A percentile compares a stretch with the other conserved stretches of the same genome.
Evolutionary conservation across 1,140 invertebrate genomes (phyloP).

Genomic region (Leptonema lineaticorne): DNA sequence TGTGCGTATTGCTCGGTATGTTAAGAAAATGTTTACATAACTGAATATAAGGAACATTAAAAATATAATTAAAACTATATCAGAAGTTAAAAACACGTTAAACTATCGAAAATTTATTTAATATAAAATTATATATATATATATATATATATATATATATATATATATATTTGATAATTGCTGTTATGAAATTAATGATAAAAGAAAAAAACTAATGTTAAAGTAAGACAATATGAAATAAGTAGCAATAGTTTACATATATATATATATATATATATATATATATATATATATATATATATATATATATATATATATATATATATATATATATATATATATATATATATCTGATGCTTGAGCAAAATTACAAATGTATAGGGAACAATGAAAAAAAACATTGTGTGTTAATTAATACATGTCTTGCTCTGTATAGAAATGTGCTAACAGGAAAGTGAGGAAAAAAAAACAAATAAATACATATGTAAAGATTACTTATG

Average conservation of each 20-base stretch:
- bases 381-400: slow-evolving; percentile 35
- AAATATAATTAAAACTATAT: slow-evolving; percentile 15
- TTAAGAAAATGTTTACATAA: slow-evolving; percentile 30
- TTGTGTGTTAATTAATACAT: slow-evolving; percentile 26
- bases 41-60: slow-evolving; percentile 8
- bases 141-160: too few species aligned
- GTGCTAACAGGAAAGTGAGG: too few species aligned
- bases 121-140: slow-evolving; percentile 13
- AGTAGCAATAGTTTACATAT: slow-evolving; percentile 40
- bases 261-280: slow-evolving; percentile 40
- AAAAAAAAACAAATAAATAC: too few species aligned
- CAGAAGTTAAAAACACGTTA: slow-evolving; percentile 37
- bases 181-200: slow-evolving; percentile 35
- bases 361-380: slow-evolving; percentile 36
- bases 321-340: slow-evolving; percentile 33
- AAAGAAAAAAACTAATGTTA: slow-evolving; percentile 39
- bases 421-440: slow-evolving; percentile 40
- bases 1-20: slow-evolving; percentile 27
- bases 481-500: slow-evolving; percentile 43
- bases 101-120: slow-evolving; percentile 41
- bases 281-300: slow-evolving; percentile 36
- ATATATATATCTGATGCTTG: slow-evolving; percentile 39
- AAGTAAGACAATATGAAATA: slow-evolving; percentile 41
- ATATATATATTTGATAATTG: too few species aligned
- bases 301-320: slow-evolving; percentile 42